These are phyloP conservation scores for Coremacera marginata DNA, from an alignment of 2,888 invertebrate species.

Conservation along the genomic window DNA sequence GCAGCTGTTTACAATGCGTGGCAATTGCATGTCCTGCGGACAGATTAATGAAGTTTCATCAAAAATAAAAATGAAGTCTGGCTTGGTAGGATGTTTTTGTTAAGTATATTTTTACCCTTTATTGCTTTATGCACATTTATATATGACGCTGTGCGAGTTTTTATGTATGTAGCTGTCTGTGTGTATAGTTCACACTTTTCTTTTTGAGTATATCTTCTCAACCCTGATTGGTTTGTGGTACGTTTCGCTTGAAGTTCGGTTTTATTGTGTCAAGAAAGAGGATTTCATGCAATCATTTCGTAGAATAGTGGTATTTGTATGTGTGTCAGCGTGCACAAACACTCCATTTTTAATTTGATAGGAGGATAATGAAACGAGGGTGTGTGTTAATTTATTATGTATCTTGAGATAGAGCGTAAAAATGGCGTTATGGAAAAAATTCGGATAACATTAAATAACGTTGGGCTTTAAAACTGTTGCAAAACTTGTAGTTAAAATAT, in stretches of 20 bases:
- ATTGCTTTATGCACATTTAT: background rate
- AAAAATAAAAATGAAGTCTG: constrained; percentile 35
- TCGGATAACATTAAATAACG: background rate
- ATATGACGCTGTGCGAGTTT: background rate
- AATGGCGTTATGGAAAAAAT: constrained; percentile 29
- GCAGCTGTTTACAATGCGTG: constrained; percentile 30
- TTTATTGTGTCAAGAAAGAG: constrained; percentile 24
- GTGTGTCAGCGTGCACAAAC: constrained; percentile 1
- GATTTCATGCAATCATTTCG: constrained; percentile 22
- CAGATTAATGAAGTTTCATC: constrained; percentile 34
- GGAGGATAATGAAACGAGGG: constrained; percentile 11
- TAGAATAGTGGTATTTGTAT: background rate
- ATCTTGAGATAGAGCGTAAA: constrained; percentile 5
- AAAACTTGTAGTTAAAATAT: too few species aligned
- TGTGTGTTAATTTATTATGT: constrained; percentile 3
- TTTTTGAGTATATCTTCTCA: constrained; percentile 8
- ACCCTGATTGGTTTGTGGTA: constrained; percentile 35
- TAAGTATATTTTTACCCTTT: background rate
- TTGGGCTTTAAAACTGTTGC: too few species aligned
- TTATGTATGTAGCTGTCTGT: background rate
- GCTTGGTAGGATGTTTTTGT: background rate
- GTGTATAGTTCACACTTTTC: background rate
- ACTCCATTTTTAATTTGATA: constrained; percentile 34
- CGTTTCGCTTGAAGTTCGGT: background rate
- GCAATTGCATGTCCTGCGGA: constrained; percentile 24